Percentiles rank a stretch among this genome's conserved stretches.
Conservation (phyloP, 2,888 invertebrate genomes). For the Argyra leucocephala region DNA sequence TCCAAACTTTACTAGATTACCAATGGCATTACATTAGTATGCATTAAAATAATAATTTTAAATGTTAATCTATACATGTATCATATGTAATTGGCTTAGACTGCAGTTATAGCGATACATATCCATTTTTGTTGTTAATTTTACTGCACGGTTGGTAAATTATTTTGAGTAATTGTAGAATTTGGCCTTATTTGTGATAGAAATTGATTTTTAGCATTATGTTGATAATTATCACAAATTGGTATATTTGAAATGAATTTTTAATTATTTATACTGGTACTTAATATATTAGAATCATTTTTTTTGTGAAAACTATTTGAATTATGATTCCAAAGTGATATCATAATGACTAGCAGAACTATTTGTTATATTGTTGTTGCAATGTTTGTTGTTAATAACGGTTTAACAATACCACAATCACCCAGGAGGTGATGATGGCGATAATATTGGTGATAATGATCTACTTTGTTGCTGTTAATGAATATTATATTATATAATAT, state of each 20-base stretch:
- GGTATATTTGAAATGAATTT: neutral
- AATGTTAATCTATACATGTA: too few relatives aligned
- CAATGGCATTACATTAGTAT: too few relatives aligned
- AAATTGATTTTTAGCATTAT: conserved; percentile 7
- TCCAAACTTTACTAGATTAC: too few relatives aligned
- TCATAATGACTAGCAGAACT: neutral
- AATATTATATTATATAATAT: too few relatives aligned
- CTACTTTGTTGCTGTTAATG: conserved; percentile 15
- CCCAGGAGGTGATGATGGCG: conserved; percentile 9
- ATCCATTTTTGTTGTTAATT: too few relatives aligned
- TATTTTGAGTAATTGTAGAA: neutral
- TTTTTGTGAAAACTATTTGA: neutral
- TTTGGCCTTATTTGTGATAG: neutral
- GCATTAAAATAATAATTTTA: too few relatives aligned
- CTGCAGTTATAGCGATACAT: too few relatives aligned
- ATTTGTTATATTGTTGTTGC: conserved; percentile 19
- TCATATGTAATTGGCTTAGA: too few relatives aligned
- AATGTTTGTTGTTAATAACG: conserved; percentile 13
- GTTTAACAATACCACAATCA: conserved; percentile 16
- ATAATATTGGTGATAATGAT: conserved; percentile 11
- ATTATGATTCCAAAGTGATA: neutral
- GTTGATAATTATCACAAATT: neutral
- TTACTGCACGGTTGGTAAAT: too few relatives aligned
- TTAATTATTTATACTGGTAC: neutral
- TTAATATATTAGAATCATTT: neutral